Base-by-base conservation (phyloP, 2,797 vertebrate genomes). In the Chaetodon trifasciatus region DNA sequence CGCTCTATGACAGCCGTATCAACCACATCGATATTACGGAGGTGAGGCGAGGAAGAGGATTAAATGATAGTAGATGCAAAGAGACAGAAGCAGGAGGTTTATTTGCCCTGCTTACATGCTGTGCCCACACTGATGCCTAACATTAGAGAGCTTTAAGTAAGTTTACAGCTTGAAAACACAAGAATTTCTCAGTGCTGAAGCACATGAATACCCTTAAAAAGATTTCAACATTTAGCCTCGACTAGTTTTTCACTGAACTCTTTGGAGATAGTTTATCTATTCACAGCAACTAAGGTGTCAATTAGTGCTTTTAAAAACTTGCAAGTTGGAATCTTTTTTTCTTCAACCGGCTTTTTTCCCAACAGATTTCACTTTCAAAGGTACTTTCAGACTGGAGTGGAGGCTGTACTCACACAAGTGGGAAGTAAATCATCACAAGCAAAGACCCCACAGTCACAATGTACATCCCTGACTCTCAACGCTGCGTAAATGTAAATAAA, bases 11-110 rank as follows among this genome's bases (percentile, higher is more conserved):
- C 79, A 76, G 81, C 65, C 58, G 28, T 74, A 82, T 88, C 85
- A 84, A 21, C 56, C 28, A 1, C 82, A 62, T 90, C 85, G 24
- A 75, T 84, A 85, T 73, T 56, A 66, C 17, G 44, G 68, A 69
- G 85, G 71, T 81, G 74, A 77, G 52, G 76, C 23, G 37, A 63
- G 81, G 67, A 70, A 79, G 66, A 81, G 70, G 78, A 86, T 86
- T 78, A 81, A 53, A 47, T 70, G 70, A 73, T 50, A 71, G 74
- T 12, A 19, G 67, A 74, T 21, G 42, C 15, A n/a, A 42, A 44
- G 68, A 70, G 58, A 79, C 64, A 69, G 77, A 76, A 71, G 58
- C 52, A 19, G 5, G 32, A 23, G 12, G 42, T 2, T 67, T 23
- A 28, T 50, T 76, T 0, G 17, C 46, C 13, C 69, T 39, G 21